Evolutionary conservation across 2,113 vertebrate species (phyloP).

Genomic region (Coracopsis vasa): DNA sequence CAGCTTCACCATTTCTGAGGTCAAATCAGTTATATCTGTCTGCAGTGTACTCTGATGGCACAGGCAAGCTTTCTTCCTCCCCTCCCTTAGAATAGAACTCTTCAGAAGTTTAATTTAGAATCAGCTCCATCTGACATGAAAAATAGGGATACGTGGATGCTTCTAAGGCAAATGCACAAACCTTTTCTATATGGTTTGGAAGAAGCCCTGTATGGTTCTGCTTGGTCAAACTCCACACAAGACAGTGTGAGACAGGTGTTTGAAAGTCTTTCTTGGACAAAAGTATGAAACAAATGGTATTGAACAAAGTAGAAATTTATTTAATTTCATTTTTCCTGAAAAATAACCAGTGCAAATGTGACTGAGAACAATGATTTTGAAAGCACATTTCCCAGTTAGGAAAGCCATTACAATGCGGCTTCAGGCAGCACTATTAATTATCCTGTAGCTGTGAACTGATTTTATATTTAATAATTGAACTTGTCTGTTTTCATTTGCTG

Average conservation of each 20-base stretch:
- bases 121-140: not conserved
- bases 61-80: not conserved
- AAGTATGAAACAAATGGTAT: not conserved
- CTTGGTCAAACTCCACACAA: not conserved
- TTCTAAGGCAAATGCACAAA: not conserved
- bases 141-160: not conserved
- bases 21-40: not conserved
- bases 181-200: not conserved
- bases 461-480: not conserved
- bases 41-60: not conserved
- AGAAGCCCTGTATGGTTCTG: not conserved
- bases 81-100: not conserved
- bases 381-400: not conserved
- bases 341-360: not conserved
- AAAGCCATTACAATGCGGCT: not conserved
- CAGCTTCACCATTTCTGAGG: not conserved
- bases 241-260: not conserved
- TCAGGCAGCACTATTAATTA: not conserved
- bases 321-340: not conserved
- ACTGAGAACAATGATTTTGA: not conserved
- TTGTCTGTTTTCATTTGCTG: not conserved
- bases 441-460: not conserved
- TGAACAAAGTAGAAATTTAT: not conserved
- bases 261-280: not conserved
- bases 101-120: conserved; percentile 2